A percentile compares a stretch with the other conserved stretches of the same genome.
Evolutionary conservation across 2,113 vertebrate genomes (phyloP).

Genomic region (Athene noctua): DNA sequence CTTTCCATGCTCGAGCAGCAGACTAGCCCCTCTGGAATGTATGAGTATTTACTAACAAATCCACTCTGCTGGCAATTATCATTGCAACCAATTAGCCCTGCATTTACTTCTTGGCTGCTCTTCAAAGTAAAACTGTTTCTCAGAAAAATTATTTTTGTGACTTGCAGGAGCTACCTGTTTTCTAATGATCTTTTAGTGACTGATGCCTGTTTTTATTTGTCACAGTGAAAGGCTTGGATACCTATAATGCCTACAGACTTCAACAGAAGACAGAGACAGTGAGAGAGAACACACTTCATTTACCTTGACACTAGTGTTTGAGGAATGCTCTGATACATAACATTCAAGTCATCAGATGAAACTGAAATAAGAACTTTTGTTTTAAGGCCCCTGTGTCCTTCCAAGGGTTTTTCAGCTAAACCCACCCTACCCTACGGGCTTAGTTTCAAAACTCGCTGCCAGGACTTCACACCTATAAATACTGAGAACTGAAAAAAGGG

Average conservation of each 20-base stretch:
- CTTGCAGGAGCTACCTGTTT: neutral
- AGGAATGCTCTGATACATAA: neutral
- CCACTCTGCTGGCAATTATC: neutral
- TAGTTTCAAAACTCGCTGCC: neutral
- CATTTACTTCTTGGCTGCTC: neutral
- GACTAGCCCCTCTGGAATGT: neutral
- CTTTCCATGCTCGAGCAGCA: neutral
- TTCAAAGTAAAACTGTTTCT: neutral
- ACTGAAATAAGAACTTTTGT: neutral
- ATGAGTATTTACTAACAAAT: neutral
- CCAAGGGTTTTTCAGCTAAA: neutral
- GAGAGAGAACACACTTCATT: neutral
- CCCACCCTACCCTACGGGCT: neutral
- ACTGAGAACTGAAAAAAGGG: neutral
- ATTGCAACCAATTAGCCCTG: neutral
- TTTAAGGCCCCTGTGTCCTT: neutral
- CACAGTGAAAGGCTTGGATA: neutral
- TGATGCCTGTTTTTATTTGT: neutral
- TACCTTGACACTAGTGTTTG: neutral
- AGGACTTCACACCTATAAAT: neutral
- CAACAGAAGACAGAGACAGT: neutral
- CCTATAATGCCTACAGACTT: neutral
- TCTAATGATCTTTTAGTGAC: neutral
- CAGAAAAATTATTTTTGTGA: neutral
- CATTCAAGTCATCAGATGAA: neutral